phyloP scores from a whole-genome alignment of 2,113 vertebrate genomes.

The Mirza zaza region DNA sequence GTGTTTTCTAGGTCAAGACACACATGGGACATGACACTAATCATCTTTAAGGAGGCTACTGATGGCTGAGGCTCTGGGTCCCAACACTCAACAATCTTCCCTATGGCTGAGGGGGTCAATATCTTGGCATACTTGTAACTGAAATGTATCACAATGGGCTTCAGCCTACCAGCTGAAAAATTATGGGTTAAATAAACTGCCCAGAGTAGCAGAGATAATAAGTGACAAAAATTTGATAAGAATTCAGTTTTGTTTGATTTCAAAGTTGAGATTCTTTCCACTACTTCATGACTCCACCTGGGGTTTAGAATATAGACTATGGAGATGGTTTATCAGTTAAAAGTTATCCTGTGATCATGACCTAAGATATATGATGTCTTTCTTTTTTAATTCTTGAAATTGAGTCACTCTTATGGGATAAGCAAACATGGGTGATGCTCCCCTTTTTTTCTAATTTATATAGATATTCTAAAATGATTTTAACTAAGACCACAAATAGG shows the following conservation, averaged over 20 bases:
- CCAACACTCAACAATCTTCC: no score
- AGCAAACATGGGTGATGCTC: background rate
- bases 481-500: background rate
- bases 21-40: background rate
- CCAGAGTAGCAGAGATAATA: background rate
- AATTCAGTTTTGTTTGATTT: slow-evolving; percentile 1
- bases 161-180: background rate
- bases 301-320: background rate
- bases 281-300: background rate
- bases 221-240: background rate
- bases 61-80: background rate
- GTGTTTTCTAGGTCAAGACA: background rate
- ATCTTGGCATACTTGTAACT: background rate
- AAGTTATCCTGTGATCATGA: background rate
- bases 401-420: background rate
- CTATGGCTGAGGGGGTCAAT: no score
- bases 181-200: background rate
- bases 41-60: background rate
- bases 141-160: background rate
- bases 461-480: background rate
- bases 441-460: background rate
- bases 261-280: slow-evolving; percentile 11
- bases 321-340: background rate
- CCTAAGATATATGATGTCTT: background rate
- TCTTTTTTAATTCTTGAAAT: background rate